Evolutionary conservation across 2,888 invertebrate genomes (phyloP).

Genomic region (Chrysina gloriosa): DNA sequence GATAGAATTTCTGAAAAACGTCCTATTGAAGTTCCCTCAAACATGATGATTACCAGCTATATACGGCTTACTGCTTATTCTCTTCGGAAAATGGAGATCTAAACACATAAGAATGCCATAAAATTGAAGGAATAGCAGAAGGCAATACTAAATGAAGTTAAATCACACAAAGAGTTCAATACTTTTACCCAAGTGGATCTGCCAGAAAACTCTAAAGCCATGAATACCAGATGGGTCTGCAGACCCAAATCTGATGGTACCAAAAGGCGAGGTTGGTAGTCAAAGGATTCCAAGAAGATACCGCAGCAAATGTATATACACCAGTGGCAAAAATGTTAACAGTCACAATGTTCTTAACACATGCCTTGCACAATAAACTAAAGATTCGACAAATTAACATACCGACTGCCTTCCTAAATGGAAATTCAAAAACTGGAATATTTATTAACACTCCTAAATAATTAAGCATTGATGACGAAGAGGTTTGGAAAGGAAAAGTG

Average conservation of each 20-base stretch:
- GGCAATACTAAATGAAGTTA: background rate
- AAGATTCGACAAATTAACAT: background rate
- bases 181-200: background rate
- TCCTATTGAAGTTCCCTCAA: background rate
- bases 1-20: background rate
- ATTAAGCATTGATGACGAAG: too few relatives aligned
- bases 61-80: background rate
- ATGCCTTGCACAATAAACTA: background rate
- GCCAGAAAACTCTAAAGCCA: background rate
- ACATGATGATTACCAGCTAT: constrained; percentile 17
- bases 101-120: background rate
- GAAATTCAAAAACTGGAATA: constrained; percentile 7
- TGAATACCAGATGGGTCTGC: background rate
- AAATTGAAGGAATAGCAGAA: constrained; percentile 12
- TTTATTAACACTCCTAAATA: constrained; percentile 9
- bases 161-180: background rate
- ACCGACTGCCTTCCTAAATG: too few relatives aligned
- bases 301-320: too few relatives aligned
- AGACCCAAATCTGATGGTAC: background rate
- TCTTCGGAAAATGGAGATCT: constrained; percentile 1
- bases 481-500: too few relatives aligned
- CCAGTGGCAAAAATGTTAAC: constrained; percentile 14
- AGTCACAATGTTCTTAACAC: constrained; percentile 16
- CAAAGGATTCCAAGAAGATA: too few relatives aligned
- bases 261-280: background rate